phyloP scores from a whole-genome alignment of 2,888 invertebrate species.

The Andrena camellia region DNA sequence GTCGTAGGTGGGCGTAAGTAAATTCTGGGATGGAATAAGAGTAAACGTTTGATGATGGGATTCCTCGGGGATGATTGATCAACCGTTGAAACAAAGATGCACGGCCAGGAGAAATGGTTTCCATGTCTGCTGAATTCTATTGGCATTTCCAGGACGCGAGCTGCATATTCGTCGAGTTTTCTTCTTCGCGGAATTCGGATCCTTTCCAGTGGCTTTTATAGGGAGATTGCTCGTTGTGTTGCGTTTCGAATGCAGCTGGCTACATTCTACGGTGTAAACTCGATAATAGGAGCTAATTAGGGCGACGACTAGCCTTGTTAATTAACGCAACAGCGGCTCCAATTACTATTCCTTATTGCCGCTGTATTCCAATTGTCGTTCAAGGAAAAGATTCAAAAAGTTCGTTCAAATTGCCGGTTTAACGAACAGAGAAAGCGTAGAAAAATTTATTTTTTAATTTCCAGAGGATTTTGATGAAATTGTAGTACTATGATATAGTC shows the following conservation, averaged over 20 bases:
- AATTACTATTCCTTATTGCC: slow-evolving; percentile 3
- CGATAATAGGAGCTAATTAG: slow-evolving; percentile 35
- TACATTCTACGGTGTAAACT: not conserved
- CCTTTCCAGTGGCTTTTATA: not conserved
- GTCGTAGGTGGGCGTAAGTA: not conserved
- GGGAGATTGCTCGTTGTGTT: not conserved
- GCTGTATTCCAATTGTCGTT: slow-evolving; percentile 15
- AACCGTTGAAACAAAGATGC: not conserved
- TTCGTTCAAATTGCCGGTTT: not conserved
- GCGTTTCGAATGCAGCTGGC: not conserved
- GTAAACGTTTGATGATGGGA: not conserved
- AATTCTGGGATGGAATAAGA: not conserved
- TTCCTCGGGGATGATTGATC: slow-evolving; percentile 25
- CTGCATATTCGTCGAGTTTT: not conserved
- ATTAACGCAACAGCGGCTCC: slow-evolving; percentile 32
- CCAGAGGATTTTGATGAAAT: not conserved
- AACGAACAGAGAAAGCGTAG: not conserved
- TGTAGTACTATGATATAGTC: not conserved
- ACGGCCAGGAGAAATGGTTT: slow-evolving; percentile 25
- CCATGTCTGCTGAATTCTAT: slow-evolving; percentile 21
- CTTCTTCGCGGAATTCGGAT: not conserved
- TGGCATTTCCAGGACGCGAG: slow-evolving; percentile 30
- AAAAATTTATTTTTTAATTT: not conserved
- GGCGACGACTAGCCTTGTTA: slow-evolving; percentile 11
- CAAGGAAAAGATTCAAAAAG: not conserved